Conservation (phyloP, 2,797 vertebrate genomes). For the Hemibagrus guttatus region DNA sequence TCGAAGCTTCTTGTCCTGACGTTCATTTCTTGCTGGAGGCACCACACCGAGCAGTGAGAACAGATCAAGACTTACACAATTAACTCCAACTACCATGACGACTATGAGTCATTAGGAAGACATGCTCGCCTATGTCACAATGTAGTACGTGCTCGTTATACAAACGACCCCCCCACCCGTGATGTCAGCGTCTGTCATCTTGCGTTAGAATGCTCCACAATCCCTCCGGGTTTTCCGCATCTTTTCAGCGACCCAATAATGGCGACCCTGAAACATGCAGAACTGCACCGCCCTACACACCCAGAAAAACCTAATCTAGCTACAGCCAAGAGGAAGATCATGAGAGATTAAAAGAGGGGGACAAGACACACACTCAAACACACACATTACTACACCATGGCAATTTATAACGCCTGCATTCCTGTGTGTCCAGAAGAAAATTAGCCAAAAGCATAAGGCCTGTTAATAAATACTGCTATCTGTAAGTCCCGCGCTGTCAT, state of each 20-base stretch:
- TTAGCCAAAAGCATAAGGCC: slow-evolving; percentile 24
- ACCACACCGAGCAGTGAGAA: neutral
- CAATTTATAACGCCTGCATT: slow-evolving; percentile 26
- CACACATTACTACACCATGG: neutral
- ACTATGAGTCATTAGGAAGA: slow-evolving; percentile 10
- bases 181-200: slow-evolving; percentile 38
- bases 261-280: neutral
- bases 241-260: slow-evolving; percentile 1
- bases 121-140: neutral
- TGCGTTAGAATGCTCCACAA: slow-evolving; percentile 10
- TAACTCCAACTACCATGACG: slow-evolving; percentile 13
- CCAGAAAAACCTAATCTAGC: slow-evolving; percentile 3
- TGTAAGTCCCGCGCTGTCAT: neutral
- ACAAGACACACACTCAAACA: slow-evolving; percentile 3
- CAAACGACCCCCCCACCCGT: neutral
- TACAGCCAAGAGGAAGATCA: slow-evolving; percentile 2
- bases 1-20: neutral
- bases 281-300: neutral
- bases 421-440: slow-evolving; percentile 37
- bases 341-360: neutral
- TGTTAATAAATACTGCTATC: slow-evolving; percentile 24
- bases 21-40: neutral
- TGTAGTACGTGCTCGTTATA: neutral
- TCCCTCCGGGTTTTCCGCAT: neutral
- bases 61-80: neutral